Conservation (phyloP, 2,797 vertebrate genomes). For the Xenops minutus region DNA sequence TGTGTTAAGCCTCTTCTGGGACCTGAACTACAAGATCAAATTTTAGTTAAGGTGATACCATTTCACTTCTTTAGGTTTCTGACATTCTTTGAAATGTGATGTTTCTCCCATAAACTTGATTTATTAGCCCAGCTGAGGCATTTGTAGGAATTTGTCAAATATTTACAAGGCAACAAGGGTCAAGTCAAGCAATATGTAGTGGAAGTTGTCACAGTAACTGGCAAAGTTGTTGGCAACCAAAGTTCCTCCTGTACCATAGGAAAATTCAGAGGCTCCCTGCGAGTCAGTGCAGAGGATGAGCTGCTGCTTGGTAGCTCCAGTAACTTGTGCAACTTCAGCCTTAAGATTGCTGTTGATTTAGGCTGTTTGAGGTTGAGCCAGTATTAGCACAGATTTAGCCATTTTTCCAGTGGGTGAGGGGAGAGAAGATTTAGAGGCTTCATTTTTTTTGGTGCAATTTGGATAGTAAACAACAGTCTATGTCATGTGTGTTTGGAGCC, state of each 20-base stretch:
- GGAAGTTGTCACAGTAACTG: slow-evolving; percentile 6
- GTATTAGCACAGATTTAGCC: neutral
- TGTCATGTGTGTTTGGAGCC: neutral
- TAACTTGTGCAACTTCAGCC: neutral
- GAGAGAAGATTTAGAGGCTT: neutral
- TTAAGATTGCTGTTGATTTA: neutral
- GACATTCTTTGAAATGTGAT: slow-evolving; percentile 38
- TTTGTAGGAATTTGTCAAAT: slow-evolving; percentile 24
- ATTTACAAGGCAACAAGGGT: neutral
- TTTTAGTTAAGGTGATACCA: slow-evolving; percentile 46
- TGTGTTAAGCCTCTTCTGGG: neutral
- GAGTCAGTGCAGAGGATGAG: neutral
- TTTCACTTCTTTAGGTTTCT: slow-evolving; percentile 33
- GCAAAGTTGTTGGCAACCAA: neutral
- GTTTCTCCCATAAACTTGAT: slow-evolving; percentile 41
- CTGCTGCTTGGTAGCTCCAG: neutral
- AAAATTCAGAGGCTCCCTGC: neutral
- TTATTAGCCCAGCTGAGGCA: slow-evolving; percentile 33
- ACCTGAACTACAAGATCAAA: slow-evolving; percentile 23
- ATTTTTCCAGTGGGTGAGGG: neutral
- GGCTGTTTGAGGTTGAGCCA: neutral
- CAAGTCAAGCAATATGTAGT: neutral
- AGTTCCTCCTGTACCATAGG: neutral
- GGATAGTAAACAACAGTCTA: neutral
- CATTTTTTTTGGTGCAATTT: neutral